These are phyloP conservation scores for Geotrupes spiniger DNA, from an alignment of 2,888 invertebrate species.

Conservation along the genomic window DNA sequence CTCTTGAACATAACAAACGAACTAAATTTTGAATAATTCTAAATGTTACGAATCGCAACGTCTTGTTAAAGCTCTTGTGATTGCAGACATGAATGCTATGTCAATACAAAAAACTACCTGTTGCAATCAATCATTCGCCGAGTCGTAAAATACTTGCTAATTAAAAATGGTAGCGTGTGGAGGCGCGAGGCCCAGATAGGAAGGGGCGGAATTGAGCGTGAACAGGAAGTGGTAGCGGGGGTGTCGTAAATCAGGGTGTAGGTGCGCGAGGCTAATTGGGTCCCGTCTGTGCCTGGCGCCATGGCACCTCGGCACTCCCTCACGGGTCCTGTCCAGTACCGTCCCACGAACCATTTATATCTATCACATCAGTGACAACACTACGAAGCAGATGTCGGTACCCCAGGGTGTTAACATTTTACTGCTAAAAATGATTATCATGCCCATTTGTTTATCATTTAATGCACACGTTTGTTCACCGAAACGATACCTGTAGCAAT, in stretches of 20 bases:
- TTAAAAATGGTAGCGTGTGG: slow-evolving; percentile 37
- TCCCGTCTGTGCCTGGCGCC: slow-evolving; percentile 47
- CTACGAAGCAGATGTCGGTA: slow-evolving; percentile 29
- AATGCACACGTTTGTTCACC: too few relatives aligned
- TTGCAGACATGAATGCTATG: too few relatives aligned
- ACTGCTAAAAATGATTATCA: slow-evolving; percentile 28
- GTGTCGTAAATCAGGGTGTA: slow-evolving; percentile 49
- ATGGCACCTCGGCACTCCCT: slow-evolving; percentile 40
- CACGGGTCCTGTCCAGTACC: slow-evolving; percentile 30
- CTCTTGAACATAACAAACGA: too few relatives aligned
- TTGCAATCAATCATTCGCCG: slow-evolving; percentile 37
- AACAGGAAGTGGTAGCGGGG: slow-evolving; percentile 46
- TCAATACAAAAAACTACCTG: slow-evolving; percentile 27
- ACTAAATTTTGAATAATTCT: too few relatives aligned
- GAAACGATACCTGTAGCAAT: too few relatives aligned
- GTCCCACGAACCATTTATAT: slow-evolving; percentile 36
- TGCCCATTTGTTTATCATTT: slow-evolving; percentile 11
- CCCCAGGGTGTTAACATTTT: slow-evolving; percentile 32
- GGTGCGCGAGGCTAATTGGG: slow-evolving; percentile 49
- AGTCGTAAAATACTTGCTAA: slow-evolving; percentile 32
- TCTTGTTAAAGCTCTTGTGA: too few relatives aligned
- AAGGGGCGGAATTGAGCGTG: slow-evolving; percentile 29
- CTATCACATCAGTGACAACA: slow-evolving; percentile 29
- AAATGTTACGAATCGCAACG: too few relatives aligned
- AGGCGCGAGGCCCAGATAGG: slow-evolving; percentile 24